Evolutionary conservation across 92 coral and sea anemone genomes (phyloP), one percentile per base, ranked within the genome.

Genomic region (Umimayanthus kanabou): DNA sequence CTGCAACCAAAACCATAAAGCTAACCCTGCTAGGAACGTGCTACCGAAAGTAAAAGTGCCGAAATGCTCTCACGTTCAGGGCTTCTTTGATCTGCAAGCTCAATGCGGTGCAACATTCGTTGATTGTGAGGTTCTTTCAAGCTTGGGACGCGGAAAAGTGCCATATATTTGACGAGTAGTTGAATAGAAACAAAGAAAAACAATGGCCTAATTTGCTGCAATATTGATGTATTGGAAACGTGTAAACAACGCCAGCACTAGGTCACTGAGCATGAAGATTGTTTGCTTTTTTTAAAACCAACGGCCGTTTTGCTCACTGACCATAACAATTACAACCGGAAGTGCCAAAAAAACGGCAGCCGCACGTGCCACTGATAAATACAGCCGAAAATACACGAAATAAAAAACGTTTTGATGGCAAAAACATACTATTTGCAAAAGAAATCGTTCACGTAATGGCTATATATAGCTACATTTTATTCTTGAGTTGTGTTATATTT

Each of bases 181-280:
- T 83, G 67, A 6, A 83, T 83, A 72, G 39, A 83, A 70, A 83
- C 77, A 45, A 82, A 83, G 55, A 37, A 40, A 37, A 83, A 83
- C 87, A 43, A 70, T 50, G 30, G 78, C 67, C 26, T 69, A 30
- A 70, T 82, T 67, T 16, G 29, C 61, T 83, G 65, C 43, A 25
- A 83, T 83, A 83, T 83, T 83, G 78, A 67, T 6, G 7, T 25
- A 83, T 47, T 69, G 65, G 39, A 1, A 45, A 70, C 30, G 45
- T 43, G 87, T 70, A 83, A 83, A 83, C 87, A 83, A 83, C 85
- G 76, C 87, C 42, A 53, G 9, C 43, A 39, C 42, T 39, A 81
- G 29, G 30, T 16, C 53, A 43, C 69, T 61, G 85, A 40, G 50
- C 85, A 81, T 9, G 76, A 39, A 81, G 55, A 83, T 83, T 22